Percentiles rank a stretch among this genome's conserved stretches.
These are phyloP conservation scores for Pachycephala philippinensis DNA, from an alignment of 2,113 vertebrate species.

Conservation along the genomic window DNA sequence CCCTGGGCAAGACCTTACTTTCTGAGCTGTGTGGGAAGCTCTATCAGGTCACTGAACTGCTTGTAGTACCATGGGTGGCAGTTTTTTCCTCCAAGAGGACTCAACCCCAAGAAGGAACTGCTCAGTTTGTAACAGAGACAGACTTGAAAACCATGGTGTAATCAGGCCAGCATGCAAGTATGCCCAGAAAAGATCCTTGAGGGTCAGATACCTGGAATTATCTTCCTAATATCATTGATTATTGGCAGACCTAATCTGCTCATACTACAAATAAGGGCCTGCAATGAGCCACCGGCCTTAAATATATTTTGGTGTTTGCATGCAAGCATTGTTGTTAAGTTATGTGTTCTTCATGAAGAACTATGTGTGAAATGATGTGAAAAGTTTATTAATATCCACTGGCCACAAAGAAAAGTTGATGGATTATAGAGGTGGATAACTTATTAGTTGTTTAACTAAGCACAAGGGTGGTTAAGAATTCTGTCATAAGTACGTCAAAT, in stretches of 20 bases:
- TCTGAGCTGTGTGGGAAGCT: not conserved
- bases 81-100: not conserved
- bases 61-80: not conserved
- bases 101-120: not conserved
- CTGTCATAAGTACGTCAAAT: not conserved
- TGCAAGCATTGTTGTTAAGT: not conserved
- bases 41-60: not conserved
- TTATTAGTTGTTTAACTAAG: not conserved
- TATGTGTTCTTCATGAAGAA: not conserved
- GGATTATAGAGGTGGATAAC: not conserved
- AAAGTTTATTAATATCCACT: not conserved
- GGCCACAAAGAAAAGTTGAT: not conserved
- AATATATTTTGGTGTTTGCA: not conserved
- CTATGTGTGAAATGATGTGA: not conserved
- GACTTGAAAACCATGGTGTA: not conserved
- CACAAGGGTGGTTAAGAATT: not conserved
- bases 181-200: not conserved
- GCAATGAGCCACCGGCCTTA: not conserved
- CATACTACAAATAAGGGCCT: not conserved
- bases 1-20: not conserved
- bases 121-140: not conserved
- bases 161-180: not conserved
- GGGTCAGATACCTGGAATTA: not conserved
- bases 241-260: not conserved
- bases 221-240: not conserved